A percentile compares a stretch with the other conserved stretches of the same genome.
These are phyloP conservation scores for Holothuria glaberrima DNA, from an alignment of 35 echinoderm and acorn worm genomes.

Conservation along the genomic window DNA sequence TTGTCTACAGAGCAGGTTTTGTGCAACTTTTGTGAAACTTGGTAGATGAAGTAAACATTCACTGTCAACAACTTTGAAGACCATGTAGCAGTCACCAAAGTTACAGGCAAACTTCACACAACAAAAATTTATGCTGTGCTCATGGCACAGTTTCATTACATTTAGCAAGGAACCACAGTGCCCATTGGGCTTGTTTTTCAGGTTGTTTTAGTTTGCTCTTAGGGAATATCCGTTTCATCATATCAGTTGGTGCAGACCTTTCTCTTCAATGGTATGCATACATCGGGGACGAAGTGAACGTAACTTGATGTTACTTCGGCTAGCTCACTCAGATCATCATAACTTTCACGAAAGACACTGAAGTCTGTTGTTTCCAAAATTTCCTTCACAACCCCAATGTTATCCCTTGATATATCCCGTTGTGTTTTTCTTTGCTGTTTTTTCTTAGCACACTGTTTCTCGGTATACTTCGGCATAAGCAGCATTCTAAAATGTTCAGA, in stretches of 20 bases:
- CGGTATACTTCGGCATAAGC: constrained; percentile 28
- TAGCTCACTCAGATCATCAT: too few relatives aligned
- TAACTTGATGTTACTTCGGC: constrained; percentile 33
- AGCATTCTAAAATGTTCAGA: too few relatives aligned
- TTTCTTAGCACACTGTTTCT: constrained; percentile 19
- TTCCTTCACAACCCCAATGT: constrained; percentile 1
- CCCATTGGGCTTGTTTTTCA: too few relatives aligned
- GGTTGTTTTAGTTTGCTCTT: not conserved
- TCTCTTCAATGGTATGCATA: constrained; percentile 21
- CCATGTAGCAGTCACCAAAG: too few relatives aligned
- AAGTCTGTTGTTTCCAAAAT: constrained; percentile 34
- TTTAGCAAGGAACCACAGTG: too few relatives aligned
- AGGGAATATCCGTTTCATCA: not conserved
- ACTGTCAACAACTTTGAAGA: too few relatives aligned
- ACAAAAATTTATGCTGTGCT: too few relatives aligned
- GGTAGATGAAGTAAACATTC: too few relatives aligned
- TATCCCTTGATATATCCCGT: constrained; percentile 12
- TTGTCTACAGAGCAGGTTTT: too few relatives aligned
- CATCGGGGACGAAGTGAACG: constrained; percentile 8
- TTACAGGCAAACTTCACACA: too few relatives aligned
- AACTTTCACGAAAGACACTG: constrained; percentile 15
- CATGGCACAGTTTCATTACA: too few relatives aligned
- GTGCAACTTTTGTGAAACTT: too few relatives aligned
- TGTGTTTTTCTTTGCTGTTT: not conserved
- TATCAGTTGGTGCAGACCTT: not conserved